Evolutionary conservation across 2,797 vertebrate species (phyloP).

Genomic region (Limosa lapponica): DNA sequence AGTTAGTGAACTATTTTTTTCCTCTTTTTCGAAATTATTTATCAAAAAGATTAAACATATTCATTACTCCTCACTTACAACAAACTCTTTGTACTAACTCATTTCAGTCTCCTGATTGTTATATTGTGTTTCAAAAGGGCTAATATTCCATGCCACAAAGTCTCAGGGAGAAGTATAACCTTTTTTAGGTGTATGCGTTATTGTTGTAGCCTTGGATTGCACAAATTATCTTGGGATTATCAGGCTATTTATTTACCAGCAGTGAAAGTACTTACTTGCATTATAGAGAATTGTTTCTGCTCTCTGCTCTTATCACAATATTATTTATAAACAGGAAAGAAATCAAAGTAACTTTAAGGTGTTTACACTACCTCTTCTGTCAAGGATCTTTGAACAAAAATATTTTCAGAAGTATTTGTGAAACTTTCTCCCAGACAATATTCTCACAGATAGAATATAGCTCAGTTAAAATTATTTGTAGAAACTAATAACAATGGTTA

Average conservation of each 20-base stretch:
- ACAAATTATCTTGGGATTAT: neutral
- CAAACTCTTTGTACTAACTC: neutral
- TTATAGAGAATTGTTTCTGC: neutral
- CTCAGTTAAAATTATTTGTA: neutral
- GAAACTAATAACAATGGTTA: neutral
- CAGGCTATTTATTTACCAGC: neutral
- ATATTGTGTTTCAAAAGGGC: neutral
- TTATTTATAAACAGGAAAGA: neutral
- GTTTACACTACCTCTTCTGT: neutral
- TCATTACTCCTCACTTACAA: neutral
- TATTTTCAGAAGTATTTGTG: neutral
- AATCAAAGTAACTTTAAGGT: neutral
- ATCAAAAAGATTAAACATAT: neutral
- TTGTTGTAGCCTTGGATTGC: neutral
- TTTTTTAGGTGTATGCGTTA: neutral
- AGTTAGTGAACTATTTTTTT: neutral
- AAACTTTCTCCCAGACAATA: neutral
- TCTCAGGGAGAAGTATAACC: neutral
- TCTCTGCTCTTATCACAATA: neutral
- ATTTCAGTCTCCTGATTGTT: neutral
- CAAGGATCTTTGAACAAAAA: neutral
- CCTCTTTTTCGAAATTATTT: neutral
- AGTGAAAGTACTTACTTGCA: neutral
- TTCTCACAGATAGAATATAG: neutral
- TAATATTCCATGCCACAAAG: neutral